Base-by-base conservation (phyloP, 2,888 invertebrate genomes). In the Mythimna loreyi region DNA sequence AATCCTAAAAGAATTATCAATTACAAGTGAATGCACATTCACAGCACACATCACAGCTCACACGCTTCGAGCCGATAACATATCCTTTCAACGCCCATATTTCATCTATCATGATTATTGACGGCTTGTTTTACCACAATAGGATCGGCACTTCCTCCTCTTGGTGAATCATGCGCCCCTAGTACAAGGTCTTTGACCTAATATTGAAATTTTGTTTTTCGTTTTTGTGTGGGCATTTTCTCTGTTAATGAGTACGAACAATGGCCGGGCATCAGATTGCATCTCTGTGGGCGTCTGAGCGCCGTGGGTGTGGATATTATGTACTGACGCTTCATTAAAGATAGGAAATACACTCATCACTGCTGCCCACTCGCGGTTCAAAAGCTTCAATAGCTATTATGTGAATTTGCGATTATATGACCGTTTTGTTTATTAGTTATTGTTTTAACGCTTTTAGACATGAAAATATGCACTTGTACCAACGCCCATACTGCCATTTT, bases 201-300 rank as follows among this genome's bases (percentile, higher is more conserved):
- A 78, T 69, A 78, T 70, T 60, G 60, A 79, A 71, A 67, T 74
- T 67, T 49, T 30, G 28, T 71, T 68, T 68, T 58, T 68, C 66
- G 45, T 52, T 64, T 75, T 80, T 68, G 83, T 73, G 86, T 86
- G 83, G 87, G 87, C 67, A 67, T 75, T 85, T 84, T 78, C 81
- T 83, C 80, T 73, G 75, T 81, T 85, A 86, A 88, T 87, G 84
- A 87, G 79, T 84, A 82, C 67, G 82, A 87, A 89, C 88, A 89
- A 88, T 87, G 81, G 86, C 59, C 75, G 71, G 75, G 78, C 81
- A 84, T 83, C 72, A 75, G 86, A 86, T 86, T 81, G 83, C 78
- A 79, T 83, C 75, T 87, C 75, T 76, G 88, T 84, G 68, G 82
- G 84, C 73, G 82, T 78, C 66, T 66, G 45, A 55, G 61, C 52